Base-by-base conservation (phyloP, 2,797 vertebrate genomes). In the Discoglossus pictus region DNA sequence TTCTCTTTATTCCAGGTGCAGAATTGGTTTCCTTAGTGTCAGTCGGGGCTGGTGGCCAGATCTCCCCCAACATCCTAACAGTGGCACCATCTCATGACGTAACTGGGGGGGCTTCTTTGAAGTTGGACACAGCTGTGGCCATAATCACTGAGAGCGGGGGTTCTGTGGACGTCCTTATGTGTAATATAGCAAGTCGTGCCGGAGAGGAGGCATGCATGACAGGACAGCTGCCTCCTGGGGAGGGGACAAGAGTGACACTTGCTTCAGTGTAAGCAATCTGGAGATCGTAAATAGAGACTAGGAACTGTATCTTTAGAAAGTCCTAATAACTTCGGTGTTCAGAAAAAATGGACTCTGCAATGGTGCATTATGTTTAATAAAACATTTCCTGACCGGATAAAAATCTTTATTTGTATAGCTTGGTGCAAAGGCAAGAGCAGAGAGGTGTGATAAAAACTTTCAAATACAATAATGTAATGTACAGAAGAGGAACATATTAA, bases 111-210 rank as follows among this genome's bases (percentile, higher is more conserved):
- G 16, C 74, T 11, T 24, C 55, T 66, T 58, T 54, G 59, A 71
- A 73, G 36, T 61, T 44, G 13, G 39, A 56, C 18, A 24, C 7
- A 16, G 6, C 10, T 17, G 10, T 48, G 56, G 72, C 60, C 6
- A 12, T 31, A 17, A 1, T 69, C 2, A 46, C 55, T 11, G 4
- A 38, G 0, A 12, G 1, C 42, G 27, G 21, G 11, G 69, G 21
- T 36, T n/a, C 44, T 20, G 6, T 56, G 47, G 60, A 64, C 17
- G 58, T 9, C 46, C 24, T 23, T 56, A 64, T 73, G 27, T 73
- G 27, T 13, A 68, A 27, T 0, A 0, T 4, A 7, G 18, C 31
- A 21, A 61, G 51, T 13, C 15, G 64, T 67, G 61, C 9, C 1
- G 50, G 39, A 31, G 23, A 61, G 24, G 72, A 10, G 7, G 2